Evolutionary conservation across 2,888 invertebrate species (phyloP), one percentile per base, ranked within the genome.

Genomic region (Nemapogon koenigi): DNA sequence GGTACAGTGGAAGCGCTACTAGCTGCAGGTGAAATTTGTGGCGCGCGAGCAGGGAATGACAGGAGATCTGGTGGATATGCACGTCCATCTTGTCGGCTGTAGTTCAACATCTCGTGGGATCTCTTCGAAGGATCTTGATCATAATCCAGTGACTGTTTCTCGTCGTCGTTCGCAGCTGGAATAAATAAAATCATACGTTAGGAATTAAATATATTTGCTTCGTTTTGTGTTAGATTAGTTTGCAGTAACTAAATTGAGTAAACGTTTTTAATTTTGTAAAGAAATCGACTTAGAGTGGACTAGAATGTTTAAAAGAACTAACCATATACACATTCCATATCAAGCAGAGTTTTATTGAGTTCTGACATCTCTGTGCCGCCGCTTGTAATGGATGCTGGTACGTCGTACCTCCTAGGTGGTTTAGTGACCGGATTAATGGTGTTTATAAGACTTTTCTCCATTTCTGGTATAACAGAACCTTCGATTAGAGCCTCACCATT

Each of bases 351-450:
- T 59, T 88, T 86, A 62, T 91, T 91, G 44, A 88, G 80, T 60
- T 92, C 92, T 42, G 89, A 89, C 69, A 90, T 87, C 68, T 92
- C 91, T 4, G 91, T 90, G 13, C 84, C 88, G 38, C 88, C 89
- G 45, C 85, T 86, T 37, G 83, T 84, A 15, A 87, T 84, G 4
- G 88, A 86, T 8, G 83, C 82, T 15, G 89, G 88, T 39, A 83
- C 84, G 42, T 91, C 90, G 46, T 88, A 89, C 43, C 90, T 81
- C 35, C 91, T 76, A 3, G 91, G 90, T 0, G 91, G 90, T 55
- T 93, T 92, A 41, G 89, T 88, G 13, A 92, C 88, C 0, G 91
- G 91, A 68, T 92, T 91, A 17, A 91, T 90, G 37, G 91, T 89
- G 2, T 90, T 89, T 45, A 93, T 87, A 35, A 92, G 70, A 45